phyloP scores from a whole-genome alignment of 2,797 vertebrate species.

The Lateolabrax maculatus region DNA sequence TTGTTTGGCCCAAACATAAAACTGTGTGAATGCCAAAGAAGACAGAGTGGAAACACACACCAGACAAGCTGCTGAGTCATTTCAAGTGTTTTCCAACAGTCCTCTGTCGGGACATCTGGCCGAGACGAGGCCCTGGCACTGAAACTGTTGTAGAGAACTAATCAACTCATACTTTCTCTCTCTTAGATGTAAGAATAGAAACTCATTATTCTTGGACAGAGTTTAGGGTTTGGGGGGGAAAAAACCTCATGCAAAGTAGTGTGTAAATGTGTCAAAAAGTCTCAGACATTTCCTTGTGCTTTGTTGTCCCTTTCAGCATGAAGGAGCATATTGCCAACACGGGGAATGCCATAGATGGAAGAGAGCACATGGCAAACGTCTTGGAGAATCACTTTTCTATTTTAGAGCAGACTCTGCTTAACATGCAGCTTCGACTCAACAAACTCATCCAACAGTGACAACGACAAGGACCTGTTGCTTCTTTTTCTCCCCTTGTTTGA shows the following conservation, averaged over 20 bases:
- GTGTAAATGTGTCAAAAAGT: constrained; percentile 6
- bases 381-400: constrained; percentile 79
- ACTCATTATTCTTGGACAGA: neutral
- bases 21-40: constrained; percentile 5
- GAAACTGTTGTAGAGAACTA: constrained; percentile 4
- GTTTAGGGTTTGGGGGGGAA: neutral
- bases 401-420: constrained; percentile 80
- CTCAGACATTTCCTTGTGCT: constrained; percentile 5
- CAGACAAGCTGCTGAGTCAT: constrained; percentile 51
- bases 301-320: constrained; percentile 73
- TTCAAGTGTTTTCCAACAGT: constrained; percentile 47
- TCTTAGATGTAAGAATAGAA: neutral
- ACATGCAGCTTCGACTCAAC: constrained; percentile 79
- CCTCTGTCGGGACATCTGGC: constrained; percentile 58
- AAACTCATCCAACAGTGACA: constrained; percentile 76
- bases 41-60: constrained; percentile 38
- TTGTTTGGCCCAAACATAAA: constrained; percentile 26
- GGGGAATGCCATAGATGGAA: constrained; percentile 68
- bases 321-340: constrained; percentile 79
- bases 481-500: neutral
- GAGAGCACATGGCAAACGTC: constrained; percentile 66
- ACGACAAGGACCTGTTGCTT: neutral
- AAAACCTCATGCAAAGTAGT: neutral
- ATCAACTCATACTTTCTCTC: neutral
- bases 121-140: constrained; percentile 28